Evolutionary conservation across 2,797 vertebrate genomes (phyloP).

Genomic region (Lepus oiostolus): DNA sequence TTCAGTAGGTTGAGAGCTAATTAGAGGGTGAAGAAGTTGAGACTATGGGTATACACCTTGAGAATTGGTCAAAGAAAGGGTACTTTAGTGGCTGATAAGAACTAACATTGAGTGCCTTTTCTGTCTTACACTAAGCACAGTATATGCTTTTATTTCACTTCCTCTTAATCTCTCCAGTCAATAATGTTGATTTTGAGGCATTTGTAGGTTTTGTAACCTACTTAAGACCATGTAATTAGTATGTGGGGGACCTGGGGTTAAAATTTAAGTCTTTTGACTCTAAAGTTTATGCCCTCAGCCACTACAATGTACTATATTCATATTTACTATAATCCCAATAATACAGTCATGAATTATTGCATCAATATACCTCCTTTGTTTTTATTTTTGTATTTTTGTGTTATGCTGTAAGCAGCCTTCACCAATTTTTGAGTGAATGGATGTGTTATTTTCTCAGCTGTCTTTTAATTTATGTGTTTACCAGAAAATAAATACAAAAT

Average conservation of each 20-base stretch:
- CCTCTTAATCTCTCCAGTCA: neutral
- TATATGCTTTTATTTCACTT: conserved; percentile 48
- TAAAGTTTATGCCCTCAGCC: neutral
- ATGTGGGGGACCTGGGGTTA: neutral
- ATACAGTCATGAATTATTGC: neutral
- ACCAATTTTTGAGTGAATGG: conserved; percentile 2
- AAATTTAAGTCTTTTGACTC: neutral
- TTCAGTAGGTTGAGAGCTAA: neutral
- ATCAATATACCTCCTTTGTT: neutral
- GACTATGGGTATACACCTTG: neutral
- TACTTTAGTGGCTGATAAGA: neutral
- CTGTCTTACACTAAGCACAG: neutral
- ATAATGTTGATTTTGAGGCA: neutral
- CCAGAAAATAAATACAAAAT: neutral
- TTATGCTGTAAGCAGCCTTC: neutral
- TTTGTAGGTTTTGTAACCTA: neutral
- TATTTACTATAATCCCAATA: neutral
- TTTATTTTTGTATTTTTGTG: conserved; percentile 27
- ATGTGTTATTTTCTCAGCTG: conserved; percentile 6
- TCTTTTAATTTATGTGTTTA: conserved; percentile 1
- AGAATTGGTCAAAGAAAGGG: neutral
- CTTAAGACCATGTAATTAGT: neutral
- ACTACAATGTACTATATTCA: neutral
- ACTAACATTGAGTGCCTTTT: neutral
- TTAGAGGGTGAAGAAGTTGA: neutral